phyloP scores from a whole-genome alignment of 2,888 invertebrate species.

The Drosophila mettleri region DNA sequence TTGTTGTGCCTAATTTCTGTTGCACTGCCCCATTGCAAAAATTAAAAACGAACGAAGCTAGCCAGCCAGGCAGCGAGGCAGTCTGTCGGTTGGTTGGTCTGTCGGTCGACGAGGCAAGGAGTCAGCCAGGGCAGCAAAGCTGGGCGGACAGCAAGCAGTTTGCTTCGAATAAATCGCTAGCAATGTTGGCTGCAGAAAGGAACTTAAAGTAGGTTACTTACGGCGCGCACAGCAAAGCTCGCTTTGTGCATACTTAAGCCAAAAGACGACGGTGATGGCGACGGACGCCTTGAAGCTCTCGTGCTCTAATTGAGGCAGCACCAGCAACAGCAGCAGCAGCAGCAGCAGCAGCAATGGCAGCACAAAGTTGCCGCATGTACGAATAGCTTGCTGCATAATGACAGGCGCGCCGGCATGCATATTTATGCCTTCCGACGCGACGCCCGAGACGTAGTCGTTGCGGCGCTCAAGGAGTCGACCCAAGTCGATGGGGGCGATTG shows the following conservation, averaged over 20 bases:
- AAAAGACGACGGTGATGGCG: constrained; percentile 3
- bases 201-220: constrained; percentile 74
- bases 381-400: constrained; percentile 77
- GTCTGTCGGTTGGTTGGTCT: no score
- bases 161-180: constrained; percentile 64
- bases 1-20: constrained; percentile 45
- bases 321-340: neutral
- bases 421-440: constrained; percentile 53
- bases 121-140: neutral
- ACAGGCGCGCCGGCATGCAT: constrained; percentile 72
- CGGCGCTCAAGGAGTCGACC: constrained; percentile 3
- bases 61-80: neutral
- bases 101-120: constrained; percentile 1
- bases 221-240: constrained; percentile 32
- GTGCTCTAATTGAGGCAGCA: constrained; percentile 66
- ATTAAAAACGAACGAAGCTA: constrained; percentile 21
- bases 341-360: constrained; percentile 7
- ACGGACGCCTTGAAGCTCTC: constrained; percentile 39
- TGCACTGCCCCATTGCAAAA: constrained; percentile 17
- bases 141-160: constrained; percentile 30
- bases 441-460: neutral
- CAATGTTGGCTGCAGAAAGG: constrained; percentile 57
- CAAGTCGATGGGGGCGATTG: constrained; percentile 14
- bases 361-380: constrained; percentile 72
- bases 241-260: constrained; percentile 68